phyloP scores from a whole-genome alignment of 2,888 invertebrate species.

The Cinara cedri region DNA sequence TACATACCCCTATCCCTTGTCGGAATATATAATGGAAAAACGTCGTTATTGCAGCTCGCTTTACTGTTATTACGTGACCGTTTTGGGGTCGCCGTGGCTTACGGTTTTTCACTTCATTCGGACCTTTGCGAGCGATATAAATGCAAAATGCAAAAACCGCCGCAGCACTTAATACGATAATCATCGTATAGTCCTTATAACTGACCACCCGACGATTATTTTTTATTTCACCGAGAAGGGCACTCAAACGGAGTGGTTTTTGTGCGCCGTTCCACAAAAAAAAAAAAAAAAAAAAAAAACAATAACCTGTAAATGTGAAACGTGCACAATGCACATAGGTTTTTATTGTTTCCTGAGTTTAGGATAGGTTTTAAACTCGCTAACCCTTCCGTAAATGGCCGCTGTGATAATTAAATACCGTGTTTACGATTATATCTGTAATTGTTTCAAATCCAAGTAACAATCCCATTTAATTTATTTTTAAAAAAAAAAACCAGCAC shows the following conservation, averaged over 20 bases:
- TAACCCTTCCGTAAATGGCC: not conserved
- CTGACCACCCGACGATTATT: conserved; percentile 44
- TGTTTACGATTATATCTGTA: not conserved
- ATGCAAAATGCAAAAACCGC: not conserved
- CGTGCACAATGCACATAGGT: not conserved
- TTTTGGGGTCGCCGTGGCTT: not conserved
- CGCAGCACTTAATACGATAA: not conserved
- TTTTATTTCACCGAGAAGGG: conserved; percentile 31
- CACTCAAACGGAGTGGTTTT: conserved; percentile 29
- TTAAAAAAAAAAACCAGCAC: too few species aligned
- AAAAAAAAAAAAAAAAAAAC: conserved; percentile 32
- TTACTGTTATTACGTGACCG: conserved; percentile 8
- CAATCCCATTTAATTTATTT: too few species aligned
- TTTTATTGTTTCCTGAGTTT: not conserved
- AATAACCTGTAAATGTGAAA: conserved; percentile 19
- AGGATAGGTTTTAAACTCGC: conserved; percentile 9
- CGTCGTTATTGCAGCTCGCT: conserved; percentile 7
- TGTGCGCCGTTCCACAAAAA: too few species aligned
- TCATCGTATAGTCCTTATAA: not conserved
- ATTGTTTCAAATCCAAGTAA: not conserved
- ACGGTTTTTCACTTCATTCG: conserved; percentile 35
- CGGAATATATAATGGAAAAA: not conserved
- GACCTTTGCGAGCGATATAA: conserved; percentile 27
- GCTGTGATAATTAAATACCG: conserved; percentile 35
- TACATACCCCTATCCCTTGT: not conserved